Evolutionary conservation across 1,140 invertebrate genomes (phyloP).

Genomic region (Psilanteris sp.): DNA sequence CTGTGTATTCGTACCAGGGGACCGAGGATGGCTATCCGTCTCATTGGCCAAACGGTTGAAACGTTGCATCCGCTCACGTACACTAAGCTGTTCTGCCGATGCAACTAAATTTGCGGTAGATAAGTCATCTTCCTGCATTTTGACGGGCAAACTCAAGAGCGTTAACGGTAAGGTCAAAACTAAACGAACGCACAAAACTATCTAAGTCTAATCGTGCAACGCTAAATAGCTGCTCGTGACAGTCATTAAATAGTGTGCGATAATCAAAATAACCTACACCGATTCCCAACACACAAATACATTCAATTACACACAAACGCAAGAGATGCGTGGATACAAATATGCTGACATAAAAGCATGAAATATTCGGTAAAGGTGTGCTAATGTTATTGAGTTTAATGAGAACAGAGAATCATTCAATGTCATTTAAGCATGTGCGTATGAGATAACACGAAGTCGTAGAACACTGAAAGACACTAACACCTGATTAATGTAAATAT

Average conservation of each 20-base stretch:
- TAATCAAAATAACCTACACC: conserved; percentile 55
- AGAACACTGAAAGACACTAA: conserved; percentile 14
- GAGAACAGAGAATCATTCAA: conserved; percentile 13
- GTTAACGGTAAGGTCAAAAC: conserved; percentile 39
- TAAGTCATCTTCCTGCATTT: conserved; percentile 75
- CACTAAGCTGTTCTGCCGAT: conserved; percentile 85
- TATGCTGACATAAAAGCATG: conserved; percentile 7
- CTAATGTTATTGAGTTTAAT: conserved; percentile 26
- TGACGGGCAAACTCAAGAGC: conserved; percentile 60
- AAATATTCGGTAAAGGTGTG: conserved; percentile 28
- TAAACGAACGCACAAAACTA: conserved; percentile 18
- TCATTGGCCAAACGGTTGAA: conserved; percentile 93
- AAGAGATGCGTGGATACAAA: conserved; percentile 3
- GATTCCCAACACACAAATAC: conserved; percentile 12
- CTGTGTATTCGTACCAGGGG: conserved; percentile 77
- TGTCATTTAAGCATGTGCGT: conserved; percentile 16
- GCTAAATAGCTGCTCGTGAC: conserved; percentile 20
- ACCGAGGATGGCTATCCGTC: conserved; percentile 73
- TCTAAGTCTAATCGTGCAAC: conserved; percentile 28
- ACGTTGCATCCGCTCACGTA: conserved; percentile 94
- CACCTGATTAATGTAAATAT: conserved; percentile 11
- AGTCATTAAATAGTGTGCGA: conserved; percentile 35
- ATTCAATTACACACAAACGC: conserved; percentile 2
- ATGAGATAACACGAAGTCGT: conserved; percentile 19
- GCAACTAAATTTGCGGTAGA: conserved; percentile 65